A percentile compares a stretch with the other conserved stretches of the same genome.
Conservation (phyloP, 2,113 vertebrate species). For the Galemys pyrenaicus region DNA sequence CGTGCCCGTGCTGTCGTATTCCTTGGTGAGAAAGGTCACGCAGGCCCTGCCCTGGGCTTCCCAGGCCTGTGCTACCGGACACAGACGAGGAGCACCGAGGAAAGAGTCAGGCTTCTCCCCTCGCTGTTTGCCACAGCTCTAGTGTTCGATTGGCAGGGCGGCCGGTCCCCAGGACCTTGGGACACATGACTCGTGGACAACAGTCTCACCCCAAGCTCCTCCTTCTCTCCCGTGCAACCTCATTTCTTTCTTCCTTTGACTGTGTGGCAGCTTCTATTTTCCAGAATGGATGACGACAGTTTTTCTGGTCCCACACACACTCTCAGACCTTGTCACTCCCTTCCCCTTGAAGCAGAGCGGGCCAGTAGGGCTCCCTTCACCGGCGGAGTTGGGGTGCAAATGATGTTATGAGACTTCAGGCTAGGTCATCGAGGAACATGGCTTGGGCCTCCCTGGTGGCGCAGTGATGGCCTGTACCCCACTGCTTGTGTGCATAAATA, state of each 20-base stretch:
- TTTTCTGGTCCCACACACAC: background rate
- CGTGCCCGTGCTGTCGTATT: background rate
- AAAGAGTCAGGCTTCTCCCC: background rate
- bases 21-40: background rate
- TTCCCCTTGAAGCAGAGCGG: background rate
- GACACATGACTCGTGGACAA: background rate
- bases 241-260: background rate
- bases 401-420: background rate
- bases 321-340: background rate
- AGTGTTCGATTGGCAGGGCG: background rate
- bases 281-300: background rate
- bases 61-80: background rate
- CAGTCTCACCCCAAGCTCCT: background rate
- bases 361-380: background rate
- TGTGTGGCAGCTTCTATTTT: background rate
- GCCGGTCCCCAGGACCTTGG: background rate
- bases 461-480: too few relatives aligned
- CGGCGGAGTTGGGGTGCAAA: background rate
- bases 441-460: too few relatives aligned
- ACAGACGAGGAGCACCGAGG: background rate
- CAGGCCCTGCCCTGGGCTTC: background rate
- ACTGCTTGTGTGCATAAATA: too few relatives aligned
- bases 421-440: too few relatives aligned
- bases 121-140: background rate
- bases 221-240: background rate